Evolutionary conservation across 2,888 invertebrate species (phyloP).

Genomic region (Cristatella mucedo): DNA sequence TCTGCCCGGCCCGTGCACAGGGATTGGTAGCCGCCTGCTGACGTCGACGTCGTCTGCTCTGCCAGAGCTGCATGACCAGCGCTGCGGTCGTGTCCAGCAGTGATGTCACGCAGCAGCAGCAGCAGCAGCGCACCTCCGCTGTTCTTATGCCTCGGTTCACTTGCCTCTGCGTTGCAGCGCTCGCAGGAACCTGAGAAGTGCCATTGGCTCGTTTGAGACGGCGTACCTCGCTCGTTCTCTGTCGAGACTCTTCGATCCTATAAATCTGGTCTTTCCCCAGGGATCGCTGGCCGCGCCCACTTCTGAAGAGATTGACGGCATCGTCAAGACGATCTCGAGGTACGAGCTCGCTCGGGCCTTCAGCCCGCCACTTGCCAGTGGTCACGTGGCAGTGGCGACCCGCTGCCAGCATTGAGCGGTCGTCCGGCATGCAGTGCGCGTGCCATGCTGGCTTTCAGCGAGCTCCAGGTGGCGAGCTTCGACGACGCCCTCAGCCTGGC

Average conservation of each 20-base stretch:
- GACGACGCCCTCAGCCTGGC: constrained; percentile 63
- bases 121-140: too few species aligned
- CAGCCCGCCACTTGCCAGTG: too few species aligned
- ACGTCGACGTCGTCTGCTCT: too few species aligned
- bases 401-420: too few species aligned
- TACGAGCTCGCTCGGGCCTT: constrained; percentile 16
- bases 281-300: constrained; percentile 50
- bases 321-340: constrained; percentile 38
- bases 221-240: constrained; percentile 68
- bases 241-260: constrained; percentile 63
- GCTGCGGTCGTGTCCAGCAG: too few species aligned
- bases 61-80: too few species aligned
- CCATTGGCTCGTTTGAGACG: constrained; percentile 59
- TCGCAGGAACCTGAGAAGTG: constrained; percentile 34
- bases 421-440: too few species aligned
- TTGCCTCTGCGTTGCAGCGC: constrained; percentile 24
- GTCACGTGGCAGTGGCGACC: too few species aligned
- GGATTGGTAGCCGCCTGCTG: too few species aligned
- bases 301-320: constrained; percentile 58
- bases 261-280: constrained; percentile 62
- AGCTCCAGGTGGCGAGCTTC: constrained; percentile 66
- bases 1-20: too few species aligned
- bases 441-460: constrained; percentile 45
- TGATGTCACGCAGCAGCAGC: too few species aligned
- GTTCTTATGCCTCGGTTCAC: background rate